Base-by-base conservation (phyloP, 2,113 vertebrate genomes). In the Alectura lathami region DNA sequence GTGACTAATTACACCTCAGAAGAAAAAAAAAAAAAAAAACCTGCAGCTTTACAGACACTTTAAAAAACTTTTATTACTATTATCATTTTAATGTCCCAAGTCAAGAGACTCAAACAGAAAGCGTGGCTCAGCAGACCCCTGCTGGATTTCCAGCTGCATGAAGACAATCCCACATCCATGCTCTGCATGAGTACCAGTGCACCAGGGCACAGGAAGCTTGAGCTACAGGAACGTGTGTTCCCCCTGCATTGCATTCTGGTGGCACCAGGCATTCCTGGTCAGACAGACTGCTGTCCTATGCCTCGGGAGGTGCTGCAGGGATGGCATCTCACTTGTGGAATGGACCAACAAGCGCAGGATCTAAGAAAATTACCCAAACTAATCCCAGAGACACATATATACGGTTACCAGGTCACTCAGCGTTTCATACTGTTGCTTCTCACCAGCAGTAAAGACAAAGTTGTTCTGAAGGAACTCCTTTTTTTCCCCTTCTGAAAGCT, bases 321-420 rank as follows among this genome's bases (percentile, higher is more conserved):
- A 36, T 32, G 32, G 34, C 0, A 5, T 14, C 51, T 74, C 0
- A 0, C 16, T 53, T 57, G 81, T 1, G 4, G 54, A 86, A 69
- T 2, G 12, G 13, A 68, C 6, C 20, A 56, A 26, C 40, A 36
- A 72, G 40, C 40, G 56, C 17, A 64, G 11, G 34, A 32, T 23
- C 15, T n/a, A 66, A 66, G 32, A 42, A 88, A 54, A 36, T 1
- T 68, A 34, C 24, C 70, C 32, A 56, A 45, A 67, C 1, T 4
- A 90, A 51, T 50, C 62, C 30, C 38, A 89, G 11, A 83, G 6
- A 57, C 26, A 67, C 13, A 38, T 24, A 77, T 9, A 43, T 8
- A 18, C 12, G 9, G 30, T 48, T 56, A 84, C 26, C 12, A 48
- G 30, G 24, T 51, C 23, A 74, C 30, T 48, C 5, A 88, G 6